A percentile compares a stretch with the other conserved stretches of the same genome.
Evolutionary conservation across 2,888 invertebrate genomes (phyloP).

Genomic region (Andricus quercusramuli): DNA sequence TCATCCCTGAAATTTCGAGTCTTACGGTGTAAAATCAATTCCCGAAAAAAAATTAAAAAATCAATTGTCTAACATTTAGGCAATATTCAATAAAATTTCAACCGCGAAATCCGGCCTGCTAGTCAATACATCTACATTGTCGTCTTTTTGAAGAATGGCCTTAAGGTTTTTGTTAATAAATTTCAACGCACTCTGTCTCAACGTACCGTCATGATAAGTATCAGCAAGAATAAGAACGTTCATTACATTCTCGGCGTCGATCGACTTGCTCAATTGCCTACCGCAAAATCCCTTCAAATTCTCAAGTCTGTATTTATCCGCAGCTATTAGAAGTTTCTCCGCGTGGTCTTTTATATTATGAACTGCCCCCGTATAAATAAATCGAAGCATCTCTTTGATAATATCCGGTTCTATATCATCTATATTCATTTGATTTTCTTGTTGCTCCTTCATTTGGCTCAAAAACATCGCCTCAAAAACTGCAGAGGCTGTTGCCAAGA

Average conservation of each 20-base stretch:
- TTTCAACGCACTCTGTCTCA: neutral
- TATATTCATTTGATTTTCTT: conserved; percentile 50
- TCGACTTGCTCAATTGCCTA: conserved; percentile 48
- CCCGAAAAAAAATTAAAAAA: neutral
- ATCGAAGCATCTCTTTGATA: conserved; percentile 48
- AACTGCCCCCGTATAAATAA: conserved; percentile 49
- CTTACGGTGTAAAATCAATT: no score
- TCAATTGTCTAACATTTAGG: neutral
- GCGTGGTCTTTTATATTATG: conserved; percentile 49
- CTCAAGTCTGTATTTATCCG: conserved; percentile 48
- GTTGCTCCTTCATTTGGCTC: conserved; percentile 51
- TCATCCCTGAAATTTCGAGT: neutral
- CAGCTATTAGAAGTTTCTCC: conserved; percentile 50
- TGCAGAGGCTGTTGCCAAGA: conserved; percentile 51
- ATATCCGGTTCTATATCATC: conserved; percentile 46
- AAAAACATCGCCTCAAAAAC: conserved; percentile 53
- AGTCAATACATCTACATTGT: neutral
- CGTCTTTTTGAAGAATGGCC: neutral
- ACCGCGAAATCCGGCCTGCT: neutral
- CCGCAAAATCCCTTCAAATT: conserved; percentile 51
- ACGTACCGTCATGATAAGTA: neutral
- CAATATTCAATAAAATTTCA: conserved; percentile 12
- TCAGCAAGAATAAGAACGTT: conserved; percentile 49
- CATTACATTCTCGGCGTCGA: conserved; percentile 47
- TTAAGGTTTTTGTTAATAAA: conserved; percentile 10